Evolutionary conservation across 1,140 invertebrate species (phyloP).

Genomic region (Periplaneta americana): DNA sequence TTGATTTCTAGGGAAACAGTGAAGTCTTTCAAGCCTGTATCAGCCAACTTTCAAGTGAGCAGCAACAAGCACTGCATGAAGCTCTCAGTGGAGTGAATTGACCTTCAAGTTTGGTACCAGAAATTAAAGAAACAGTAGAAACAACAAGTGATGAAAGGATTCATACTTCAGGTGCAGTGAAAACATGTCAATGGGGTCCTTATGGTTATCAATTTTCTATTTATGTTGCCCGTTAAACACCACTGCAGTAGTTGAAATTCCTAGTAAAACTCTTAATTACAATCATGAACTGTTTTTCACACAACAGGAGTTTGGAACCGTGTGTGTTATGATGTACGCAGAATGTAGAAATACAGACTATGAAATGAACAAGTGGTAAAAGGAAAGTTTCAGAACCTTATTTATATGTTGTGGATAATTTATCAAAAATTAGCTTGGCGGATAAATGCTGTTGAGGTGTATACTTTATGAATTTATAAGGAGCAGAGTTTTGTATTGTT

Average conservation of each 20-base stretch:
- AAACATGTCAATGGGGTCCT: neutral
- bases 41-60: slow-evolving; percentile 64
- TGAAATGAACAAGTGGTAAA: neutral
- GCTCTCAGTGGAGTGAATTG: slow-evolving; percentile 40
- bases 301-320: neutral
- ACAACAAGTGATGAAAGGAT: neutral
- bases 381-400: neutral
- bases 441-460: no score
- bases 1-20: slow-evolving; percentile 66
- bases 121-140: neutral
- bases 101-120: neutral
- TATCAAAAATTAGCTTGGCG: no score
- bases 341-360: neutral
- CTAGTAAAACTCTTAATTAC: neutral
- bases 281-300: neutral
- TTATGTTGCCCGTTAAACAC: neutral
- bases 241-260: neutral
- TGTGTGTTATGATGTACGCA: neutral
- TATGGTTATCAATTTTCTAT: neutral
- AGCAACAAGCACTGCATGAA: slow-evolving; percentile 73
- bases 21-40: slow-evolving; percentile 80
- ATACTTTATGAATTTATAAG: no score
- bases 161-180: neutral
- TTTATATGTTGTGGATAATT: neutral
- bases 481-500: no score